Evolutionary conservation across 2,797 vertebrate genomes (phyloP).

Genomic region (Paratrypauchen microcephalus): DNA sequence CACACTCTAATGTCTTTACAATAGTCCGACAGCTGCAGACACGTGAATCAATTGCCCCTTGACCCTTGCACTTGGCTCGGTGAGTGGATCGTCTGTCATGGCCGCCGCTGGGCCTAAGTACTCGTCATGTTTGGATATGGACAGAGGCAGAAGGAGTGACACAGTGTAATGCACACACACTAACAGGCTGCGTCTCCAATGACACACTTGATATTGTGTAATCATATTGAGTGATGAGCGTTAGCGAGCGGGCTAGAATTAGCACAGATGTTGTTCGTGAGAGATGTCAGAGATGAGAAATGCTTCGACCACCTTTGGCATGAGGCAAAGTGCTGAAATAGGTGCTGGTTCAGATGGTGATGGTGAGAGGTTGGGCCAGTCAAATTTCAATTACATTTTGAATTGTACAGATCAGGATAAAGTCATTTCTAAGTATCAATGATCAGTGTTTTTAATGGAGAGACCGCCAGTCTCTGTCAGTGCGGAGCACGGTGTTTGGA

Average conservation of each 20-base stretch:
- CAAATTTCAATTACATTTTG: too few relatives aligned
- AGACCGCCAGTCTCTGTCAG: too few relatives aligned
- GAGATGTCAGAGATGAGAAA: neutral
- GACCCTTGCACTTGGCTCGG: slow-evolving; percentile 63
- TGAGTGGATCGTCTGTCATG: slow-evolving; percentile 67
- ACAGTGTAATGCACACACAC: slow-evolving; percentile 20
- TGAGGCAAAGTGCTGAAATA: neutral
- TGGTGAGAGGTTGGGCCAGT: neutral
- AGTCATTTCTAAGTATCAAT: too few relatives aligned
- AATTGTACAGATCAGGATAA: too few relatives aligned
- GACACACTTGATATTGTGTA: neutral
- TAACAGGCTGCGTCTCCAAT: slow-evolving; percentile 4
- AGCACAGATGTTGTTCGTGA: neutral
- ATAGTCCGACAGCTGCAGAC: slow-evolving; percentile 60
- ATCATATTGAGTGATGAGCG: neutral
- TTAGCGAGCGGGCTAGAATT: neutral
- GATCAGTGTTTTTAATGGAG: too few relatives aligned
- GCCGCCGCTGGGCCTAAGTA: neutral
- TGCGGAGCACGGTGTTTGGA: too few relatives aligned
- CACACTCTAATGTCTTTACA: slow-evolving; percentile 20
- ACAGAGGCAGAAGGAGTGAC: slow-evolving; percentile 12
- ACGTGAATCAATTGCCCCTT: slow-evolving; percentile 73
- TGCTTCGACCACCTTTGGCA: neutral
- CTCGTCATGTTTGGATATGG: slow-evolving; percentile 53
- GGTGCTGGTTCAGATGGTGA: neutral